Percentiles rank a stretch among this genome's conserved stretches.
Conservation (phyloP, 2,888 invertebrate genomes). For the Drosophila aldrichi region DNA sequence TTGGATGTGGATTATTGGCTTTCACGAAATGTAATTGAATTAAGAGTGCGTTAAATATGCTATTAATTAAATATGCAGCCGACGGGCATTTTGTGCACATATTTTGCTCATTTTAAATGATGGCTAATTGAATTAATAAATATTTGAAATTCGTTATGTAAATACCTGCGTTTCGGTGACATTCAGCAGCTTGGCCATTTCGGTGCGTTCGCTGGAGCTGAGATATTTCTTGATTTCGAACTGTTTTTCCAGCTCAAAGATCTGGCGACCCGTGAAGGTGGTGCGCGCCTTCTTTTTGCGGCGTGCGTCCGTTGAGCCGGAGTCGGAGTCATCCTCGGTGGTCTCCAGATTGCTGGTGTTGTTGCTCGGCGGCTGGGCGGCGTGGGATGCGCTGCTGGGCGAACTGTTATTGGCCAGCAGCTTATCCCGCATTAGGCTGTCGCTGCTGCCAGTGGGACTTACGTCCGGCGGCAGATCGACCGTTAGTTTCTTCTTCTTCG, state of each 20-base stretch:
- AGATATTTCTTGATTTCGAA: slow-evolving; percentile 98
- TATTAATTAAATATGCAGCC: slow-evolving; percentile 22
- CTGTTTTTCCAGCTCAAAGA: slow-evolving; percentile 98
- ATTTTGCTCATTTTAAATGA: not conserved
- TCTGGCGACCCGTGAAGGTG: slow-evolving; percentile 97
- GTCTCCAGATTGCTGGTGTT: slow-evolving; percentile 75
- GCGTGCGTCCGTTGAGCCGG: slow-evolving; percentile 86
- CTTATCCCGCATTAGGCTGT: slow-evolving; percentile 80
- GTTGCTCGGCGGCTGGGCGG: slow-evolving; percentile 18
- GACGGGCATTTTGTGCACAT: not conserved
- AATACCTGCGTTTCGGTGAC: slow-evolving; percentile 98
- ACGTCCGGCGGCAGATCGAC: slow-evolving; percentile 70
- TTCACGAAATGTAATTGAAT: slow-evolving; percentile 21
- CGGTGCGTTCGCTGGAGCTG: slow-evolving; percentile 96
- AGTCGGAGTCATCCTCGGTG: slow-evolving; percentile 86
- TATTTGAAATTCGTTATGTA: slow-evolving; percentile 57
- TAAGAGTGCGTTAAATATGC: slow-evolving; percentile 11
- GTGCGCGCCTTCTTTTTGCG: slow-evolving; percentile 95
- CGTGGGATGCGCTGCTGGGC: slow-evolving; percentile 48
- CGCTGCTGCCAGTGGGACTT: slow-evolving; percentile 80
- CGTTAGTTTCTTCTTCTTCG: slow-evolving; percentile 82
- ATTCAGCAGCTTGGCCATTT: slow-evolving; percentile 96
- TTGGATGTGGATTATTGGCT: slow-evolving; percentile 18
- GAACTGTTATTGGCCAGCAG: slow-evolving; percentile 56
- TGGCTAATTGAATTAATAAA: not conserved